Base-by-base conservation (phyloP, 2,888 invertebrate species). In the Rhamnusium bicolor region DNA sequence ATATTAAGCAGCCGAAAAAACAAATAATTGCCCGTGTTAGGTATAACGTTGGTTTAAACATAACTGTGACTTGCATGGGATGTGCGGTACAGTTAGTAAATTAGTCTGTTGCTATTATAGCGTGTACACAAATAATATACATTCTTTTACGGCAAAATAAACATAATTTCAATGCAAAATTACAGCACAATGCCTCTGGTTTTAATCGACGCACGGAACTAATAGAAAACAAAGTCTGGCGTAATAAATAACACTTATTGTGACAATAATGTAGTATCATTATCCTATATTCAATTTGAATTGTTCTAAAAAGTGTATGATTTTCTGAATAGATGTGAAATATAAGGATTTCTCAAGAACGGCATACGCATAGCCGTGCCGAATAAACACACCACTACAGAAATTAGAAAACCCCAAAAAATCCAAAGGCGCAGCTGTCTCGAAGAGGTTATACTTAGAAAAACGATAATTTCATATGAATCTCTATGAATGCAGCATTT, bases 71-170 rank as follows among this genome's bases (percentile, higher is more conserved):
- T 40, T 40, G n/a, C n/a, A 40, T 40, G 40, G 40, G 40, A 40
- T n/a, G n/a, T n/a, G n/a, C 1, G n/a, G n/a, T 60, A 29, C 56
- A 51, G 51, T 51, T 51, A 51, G 51, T 51, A 24, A 54, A 54
- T 54, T 54, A 54, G 21, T 24, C 12, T 24, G 54, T 53, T 53
- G 7, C 12, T 32, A 14, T 24, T 24, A 12, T 27, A 54, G 54
- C 54, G 54, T 54, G 12, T 21, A 54, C 19, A 54, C 24, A 54
- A 54, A 19, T 27, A 54, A 6, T 40, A 40, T 40, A 21, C 14
- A 54, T 24, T 24, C 24, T 24, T 24, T 24, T 24, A 24, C 24
- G 14, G 19, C 12, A 21, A 16, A 19, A 49, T 18, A 18, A 53
- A 53, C 18, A 32, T 12, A 32, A 32, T 32, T 8, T 32, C 10